Evolutionary conservation across 2,113 vertebrate species (phyloP), one percentile per base, ranked within the genome.

Genomic region (Hippopotamus amphibius): DNA sequence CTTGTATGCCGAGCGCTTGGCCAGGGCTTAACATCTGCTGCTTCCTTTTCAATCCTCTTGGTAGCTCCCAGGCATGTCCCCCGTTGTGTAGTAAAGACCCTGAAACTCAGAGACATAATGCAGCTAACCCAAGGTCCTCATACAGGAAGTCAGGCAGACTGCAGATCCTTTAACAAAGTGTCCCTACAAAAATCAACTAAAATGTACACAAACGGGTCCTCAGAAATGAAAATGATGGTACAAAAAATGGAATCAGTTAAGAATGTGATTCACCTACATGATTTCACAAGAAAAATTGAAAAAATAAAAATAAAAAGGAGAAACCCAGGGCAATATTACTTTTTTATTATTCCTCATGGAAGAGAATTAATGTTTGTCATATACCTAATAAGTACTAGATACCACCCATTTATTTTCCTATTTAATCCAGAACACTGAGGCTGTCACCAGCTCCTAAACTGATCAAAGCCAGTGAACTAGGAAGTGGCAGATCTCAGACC

Each of bases 341-440:
- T 24, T 84, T 50, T 89, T 55, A 50, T 65, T 76, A 79, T 94
- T 87, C 8, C 59, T 92, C 43, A 46, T 68, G 65, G 82, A 93
- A 68, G n/a, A 92, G 57, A 87, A 72, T 3, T 46, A 88, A 11
- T 91, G 95, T 90, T 85, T 85, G 65, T 63, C 89, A 90, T 84
- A 48, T 33, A 81, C 6, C 17, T 89, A 92, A 68, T 96, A 88
- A 92, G 28, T 37, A 68, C 68, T 46, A 81, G 41, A 65, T 88
- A 50, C 55, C 83, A 85, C 16, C 28, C 5, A 24, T 28, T 8
- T 21, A 24, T 81, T 85, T 86, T 61, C 59, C 41, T 24, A 37
- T 57, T 48, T 76, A 69, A 76, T 43, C 30, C 74, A 87, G 80
- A 91, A 92, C 37, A 74, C 15, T 28, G 43, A 92, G 76, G 85